Evolutionary conservation across 92 coral and sea anemone species (phyloP), one percentile per base, ranked within the genome.

Genomic region (Blastomussa wellsi): DNA sequence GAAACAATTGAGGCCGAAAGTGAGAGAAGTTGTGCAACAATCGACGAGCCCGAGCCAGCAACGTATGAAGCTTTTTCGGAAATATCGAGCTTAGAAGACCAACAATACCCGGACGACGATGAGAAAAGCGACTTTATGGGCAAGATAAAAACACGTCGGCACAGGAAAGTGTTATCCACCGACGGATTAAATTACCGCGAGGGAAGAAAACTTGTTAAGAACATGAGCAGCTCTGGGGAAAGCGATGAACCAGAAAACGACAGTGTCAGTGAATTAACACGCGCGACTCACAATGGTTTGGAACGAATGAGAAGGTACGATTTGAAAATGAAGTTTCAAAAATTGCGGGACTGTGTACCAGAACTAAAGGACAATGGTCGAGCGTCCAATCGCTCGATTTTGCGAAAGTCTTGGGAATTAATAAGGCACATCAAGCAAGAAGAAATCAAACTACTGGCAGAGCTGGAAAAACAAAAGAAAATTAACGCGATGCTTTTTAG

Each of bases 231-330:
- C 13, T 91, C 92, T 24, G 98, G 95, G 14, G 98, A 94, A 55
- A 93, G 97, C 67, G 98, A 95, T 57, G 98, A 97, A 82, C 95
- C 99, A 1, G 99, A 97, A 42, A 90, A 91, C 67, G 99, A 97
- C 72, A 92, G n/a, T n/a, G n/a, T n/a, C n/a, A n/a, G 98, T 24
- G 99, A 97, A 67, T 92, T 91, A 67, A 95, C 98, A 48, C 87
- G 99, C 22, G 99, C 99, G 17, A 92, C 99, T 20, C 99, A 97
- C 85, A 97, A 97, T 36, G 99, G 95, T 2, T 89, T 97, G 62
- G 99, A 97, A 68, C 83, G 99, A 78, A 97, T 95, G 75, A 88
- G 99, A 76, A 86, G 99, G 78, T 95, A 97, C 79, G 99, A 97
- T 87, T 90, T 97, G 65, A 97, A 97, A 79, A 88, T 94, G 64